Percentiles rank a stretch among this genome's conserved stretches.
Evolutionary conservation across 2,113 vertebrate species (phyloP).

Genomic region (Tor tambroides): DNA sequence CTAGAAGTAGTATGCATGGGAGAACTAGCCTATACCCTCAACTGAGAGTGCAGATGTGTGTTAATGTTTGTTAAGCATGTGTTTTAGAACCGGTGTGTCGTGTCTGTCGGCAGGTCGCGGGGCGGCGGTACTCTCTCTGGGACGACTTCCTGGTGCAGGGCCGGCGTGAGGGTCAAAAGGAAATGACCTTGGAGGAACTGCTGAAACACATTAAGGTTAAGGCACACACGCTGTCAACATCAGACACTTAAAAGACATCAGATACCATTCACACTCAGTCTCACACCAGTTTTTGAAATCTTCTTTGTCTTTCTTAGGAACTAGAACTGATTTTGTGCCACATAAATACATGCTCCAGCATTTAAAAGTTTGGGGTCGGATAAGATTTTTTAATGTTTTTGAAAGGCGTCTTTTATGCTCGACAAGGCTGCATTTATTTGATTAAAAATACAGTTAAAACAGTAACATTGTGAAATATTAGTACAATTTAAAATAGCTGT

Average conservation of each 20-base stretch:
- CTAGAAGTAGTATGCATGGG: not conserved
- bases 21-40: not conserved
- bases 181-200: conserved; percentile 82
- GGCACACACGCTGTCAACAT: conserved; percentile 36
- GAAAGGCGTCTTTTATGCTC: no score
- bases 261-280: conserved; percentile 44
- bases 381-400: no score
- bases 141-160: conserved; percentile 78
- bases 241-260: conserved; percentile 51
- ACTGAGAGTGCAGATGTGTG: not conserved
- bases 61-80: not conserved
- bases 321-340: not conserved
- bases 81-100: conserved; percentile 38
- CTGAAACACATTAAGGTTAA: conserved; percentile 81
- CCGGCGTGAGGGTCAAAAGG: conserved; percentile 67
- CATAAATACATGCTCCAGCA: no score
- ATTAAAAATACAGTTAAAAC: no score
- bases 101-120: conserved; percentile 76
- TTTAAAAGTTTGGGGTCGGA: no score
- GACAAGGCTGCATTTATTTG: no score
- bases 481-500: no score
- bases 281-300: not conserved
- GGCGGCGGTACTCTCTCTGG: conserved; percentile 80
- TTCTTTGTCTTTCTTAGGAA: not conserved
- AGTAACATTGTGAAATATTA: no score